These are phyloP conservation scores for Trididemnum miniatum DNA, from an alignment of 23 tunicate species.

Conservation along the genomic window DNA sequence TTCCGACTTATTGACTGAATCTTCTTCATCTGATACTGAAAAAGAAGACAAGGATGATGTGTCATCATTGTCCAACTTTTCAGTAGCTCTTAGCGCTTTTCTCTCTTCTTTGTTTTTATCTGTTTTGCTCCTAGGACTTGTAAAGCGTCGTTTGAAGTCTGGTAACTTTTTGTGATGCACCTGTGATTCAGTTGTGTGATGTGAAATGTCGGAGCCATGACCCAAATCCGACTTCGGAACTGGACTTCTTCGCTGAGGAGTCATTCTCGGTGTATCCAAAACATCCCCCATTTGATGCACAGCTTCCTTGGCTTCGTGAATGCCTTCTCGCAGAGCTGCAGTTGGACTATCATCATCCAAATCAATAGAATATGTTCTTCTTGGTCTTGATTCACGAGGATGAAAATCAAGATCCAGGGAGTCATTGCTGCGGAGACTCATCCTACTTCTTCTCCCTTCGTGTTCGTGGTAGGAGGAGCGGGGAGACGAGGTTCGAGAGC, in stretches of 20 bases:
- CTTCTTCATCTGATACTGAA: not conserved
- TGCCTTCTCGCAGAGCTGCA: slow-evolving; percentile 50
- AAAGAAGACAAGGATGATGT: not conserved
- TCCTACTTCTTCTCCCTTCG: slow-evolving; percentile 3
- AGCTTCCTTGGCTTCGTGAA: slow-evolving; percentile 48
- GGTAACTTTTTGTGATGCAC: not conserved
- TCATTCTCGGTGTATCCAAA: slow-evolving; percentile 41
- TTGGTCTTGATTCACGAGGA: slow-evolving; percentile 2
- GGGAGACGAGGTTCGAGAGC: slow-evolving; percentile 45
- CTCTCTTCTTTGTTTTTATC: not conserved
- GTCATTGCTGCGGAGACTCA: slow-evolving; percentile 26
- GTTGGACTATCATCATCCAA: slow-evolving; percentile 27
- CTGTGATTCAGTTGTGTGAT: not conserved
- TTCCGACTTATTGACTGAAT: not conserved
- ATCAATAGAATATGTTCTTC: slow-evolving; percentile 15
- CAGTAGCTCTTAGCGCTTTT: not conserved
- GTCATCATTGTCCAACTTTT: not conserved
- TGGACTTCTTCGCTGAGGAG: slow-evolving; percentile 22
- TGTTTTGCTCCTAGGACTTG: not conserved
- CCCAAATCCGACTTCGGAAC: not conserved
- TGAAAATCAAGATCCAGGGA: not conserved
- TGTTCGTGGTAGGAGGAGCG: not conserved
- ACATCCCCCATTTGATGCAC: slow-evolving; percentile 69
- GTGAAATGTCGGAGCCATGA: not conserved
- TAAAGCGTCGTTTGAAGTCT: too few species aligned